Percentiles rank a stretch among this genome's conserved stretches.
Evolutionary conservation across 2,113 vertebrate species (phyloP).

Genomic region (Phasianus colchicus): DNA sequence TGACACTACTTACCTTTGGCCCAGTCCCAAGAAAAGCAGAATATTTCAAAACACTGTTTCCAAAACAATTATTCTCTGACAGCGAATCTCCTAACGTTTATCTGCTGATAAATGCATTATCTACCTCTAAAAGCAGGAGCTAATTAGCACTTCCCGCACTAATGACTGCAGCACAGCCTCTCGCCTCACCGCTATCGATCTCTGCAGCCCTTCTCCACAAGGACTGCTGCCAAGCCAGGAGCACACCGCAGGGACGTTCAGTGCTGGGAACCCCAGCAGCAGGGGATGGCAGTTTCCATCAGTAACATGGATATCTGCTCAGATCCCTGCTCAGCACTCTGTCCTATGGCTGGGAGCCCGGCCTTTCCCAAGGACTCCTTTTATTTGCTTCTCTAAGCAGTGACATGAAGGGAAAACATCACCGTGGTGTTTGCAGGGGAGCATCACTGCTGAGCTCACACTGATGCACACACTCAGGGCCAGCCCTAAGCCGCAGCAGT

Average conservation of each 20-base stretch:
- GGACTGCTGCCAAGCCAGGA: background rate
- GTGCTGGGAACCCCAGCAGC: background rate
- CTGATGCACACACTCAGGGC: background rate
- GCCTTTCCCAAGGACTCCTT: background rate
- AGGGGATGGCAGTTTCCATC: background rate
- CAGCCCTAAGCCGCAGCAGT: background rate
- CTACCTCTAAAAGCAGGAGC: background rate
- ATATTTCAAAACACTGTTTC: background rate
- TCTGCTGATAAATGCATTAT: background rate
- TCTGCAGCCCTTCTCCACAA: background rate
- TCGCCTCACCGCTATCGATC: background rate
- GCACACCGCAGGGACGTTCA: background rate
- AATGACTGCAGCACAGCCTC: background rate
- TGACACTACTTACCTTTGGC: background rate
- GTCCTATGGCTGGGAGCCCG: accelerated
- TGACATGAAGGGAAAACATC: background rate
- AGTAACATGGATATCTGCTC: background rate
- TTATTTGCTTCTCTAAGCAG: background rate
- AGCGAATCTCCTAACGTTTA: background rate
- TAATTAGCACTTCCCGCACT: background rate
- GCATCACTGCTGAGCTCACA: background rate
- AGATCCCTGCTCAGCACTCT: background rate
- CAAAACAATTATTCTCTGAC: background rate
- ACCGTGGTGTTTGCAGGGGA: background rate
- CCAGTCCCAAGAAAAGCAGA: background rate